Conservation (phyloP, 1,140 invertebrate genomes). For the Charaxes varanes region DNA sequence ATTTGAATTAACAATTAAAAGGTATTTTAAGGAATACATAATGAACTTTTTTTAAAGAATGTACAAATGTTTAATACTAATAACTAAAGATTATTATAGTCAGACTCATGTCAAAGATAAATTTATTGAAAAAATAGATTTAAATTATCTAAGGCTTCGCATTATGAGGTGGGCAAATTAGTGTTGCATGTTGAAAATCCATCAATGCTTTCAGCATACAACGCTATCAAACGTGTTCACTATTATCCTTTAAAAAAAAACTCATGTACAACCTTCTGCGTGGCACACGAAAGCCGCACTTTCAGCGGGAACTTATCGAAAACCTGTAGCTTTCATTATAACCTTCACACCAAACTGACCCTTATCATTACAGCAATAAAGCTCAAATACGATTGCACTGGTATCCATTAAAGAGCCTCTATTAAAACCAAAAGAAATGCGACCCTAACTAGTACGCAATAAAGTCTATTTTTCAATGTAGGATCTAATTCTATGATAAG, state of each 20-base stretch:
- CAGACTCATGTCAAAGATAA: no score
- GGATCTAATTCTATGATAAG: slow-evolving; percentile 27
- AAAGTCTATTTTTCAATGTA: slow-evolving; percentile 12
- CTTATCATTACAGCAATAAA: slow-evolving; percentile 13
- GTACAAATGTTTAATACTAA: no score
- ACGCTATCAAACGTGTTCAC: no score
- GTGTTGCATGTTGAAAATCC: no score
- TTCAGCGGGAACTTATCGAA: slow-evolving; percentile 58
- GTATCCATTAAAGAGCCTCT: slow-evolving; percentile 14
- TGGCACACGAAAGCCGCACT: slow-evolving; percentile 27
- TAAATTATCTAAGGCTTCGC: no score
- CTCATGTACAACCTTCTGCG: slow-evolving; percentile 13
- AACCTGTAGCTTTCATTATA: slow-evolving; percentile 55
- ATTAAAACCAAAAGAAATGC: slow-evolving; percentile 10
- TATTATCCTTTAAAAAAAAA: slow-evolving; percentile 1
- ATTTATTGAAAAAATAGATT: no score
- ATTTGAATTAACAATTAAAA: no score
- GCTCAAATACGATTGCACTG: slow-evolving; percentile 10
- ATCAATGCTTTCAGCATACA: no score
- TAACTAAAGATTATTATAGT: no score
- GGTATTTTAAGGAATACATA: no score
- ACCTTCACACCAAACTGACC: slow-evolving; percentile 14
- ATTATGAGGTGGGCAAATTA: no score
- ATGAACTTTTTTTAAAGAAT: no score
- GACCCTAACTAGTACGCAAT: slow-evolving; percentile 1